Conservation (phyloP, 2,797 vertebrate species). For the Falco novaeseelandiae region DNA sequence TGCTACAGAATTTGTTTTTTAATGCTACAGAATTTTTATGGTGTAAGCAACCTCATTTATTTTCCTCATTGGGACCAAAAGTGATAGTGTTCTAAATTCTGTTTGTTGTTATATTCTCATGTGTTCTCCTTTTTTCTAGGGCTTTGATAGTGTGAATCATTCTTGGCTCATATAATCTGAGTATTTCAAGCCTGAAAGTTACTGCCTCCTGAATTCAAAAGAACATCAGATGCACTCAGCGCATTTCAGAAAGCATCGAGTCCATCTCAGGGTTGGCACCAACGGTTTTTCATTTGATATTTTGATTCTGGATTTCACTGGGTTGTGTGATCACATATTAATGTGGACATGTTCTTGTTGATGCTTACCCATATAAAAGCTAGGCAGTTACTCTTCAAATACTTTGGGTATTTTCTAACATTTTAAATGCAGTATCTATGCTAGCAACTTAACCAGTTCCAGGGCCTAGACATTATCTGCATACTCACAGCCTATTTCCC, state of each 20-base stretch:
- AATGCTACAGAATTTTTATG: not conserved
- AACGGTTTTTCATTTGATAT: not conserved
- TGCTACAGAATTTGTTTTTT: not conserved
- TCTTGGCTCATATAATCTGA: constrained; percentile 7
- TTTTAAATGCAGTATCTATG: not conserved
- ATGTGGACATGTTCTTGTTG: not conserved
- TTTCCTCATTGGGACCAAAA: not conserved
- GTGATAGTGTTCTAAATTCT: not conserved
- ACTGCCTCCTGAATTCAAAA: constrained; percentile 27
- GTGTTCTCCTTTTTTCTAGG: not conserved
- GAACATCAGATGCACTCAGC: not conserved
- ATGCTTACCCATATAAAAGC: not conserved
- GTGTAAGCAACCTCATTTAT: not conserved
- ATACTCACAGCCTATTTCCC: not conserved
- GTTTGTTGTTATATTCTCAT: constrained; percentile 6
- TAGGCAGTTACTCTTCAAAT: not conserved
- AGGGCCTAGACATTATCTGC: not conserved
- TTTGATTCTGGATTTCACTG: not conserved
- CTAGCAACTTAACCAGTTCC: not conserved
- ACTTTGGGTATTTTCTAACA: not conserved
- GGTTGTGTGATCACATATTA: not conserved
- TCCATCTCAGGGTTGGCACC: not conserved
- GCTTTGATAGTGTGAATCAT: constrained; percentile 41
- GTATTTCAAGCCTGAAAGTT: constrained; percentile 32
- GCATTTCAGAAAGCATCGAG: not conserved